Evolutionary conservation across 2,797 vertebrate genomes (phyloP), one percentile per base, ranked within the genome.

Genomic region (Caiman crocodilus): DNA sequence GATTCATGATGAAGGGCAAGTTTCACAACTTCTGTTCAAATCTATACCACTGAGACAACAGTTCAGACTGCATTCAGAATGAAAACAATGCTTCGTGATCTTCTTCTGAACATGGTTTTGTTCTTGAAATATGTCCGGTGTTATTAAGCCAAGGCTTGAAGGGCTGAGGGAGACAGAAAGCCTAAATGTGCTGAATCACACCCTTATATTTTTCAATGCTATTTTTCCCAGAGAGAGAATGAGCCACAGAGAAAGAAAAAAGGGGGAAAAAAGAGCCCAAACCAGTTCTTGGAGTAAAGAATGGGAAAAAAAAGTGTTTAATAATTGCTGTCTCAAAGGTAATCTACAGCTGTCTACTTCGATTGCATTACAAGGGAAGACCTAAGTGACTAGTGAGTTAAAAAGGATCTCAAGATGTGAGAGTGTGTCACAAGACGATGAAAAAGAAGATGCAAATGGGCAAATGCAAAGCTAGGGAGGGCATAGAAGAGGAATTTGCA

Each of bases 61-160:
- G 64, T 71, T 95, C 12, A 82, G 32, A 79, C 30, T 57, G 57
- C 82, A 63, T 81, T 88, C 25, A 56, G 81, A 94, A 85, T 71
- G 85, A 88, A 15, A 50, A 88, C 88, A 90, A 80, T 57, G 1
- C 13, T 23, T 78, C 16, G 32, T 65, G 18, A 17, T 78, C 59
- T 89, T 82, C 23, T 65, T 88, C 55, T 79, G 58, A 84, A 94
- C 89, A 87, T 83, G 81, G 57, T 76, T 82, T 63, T 56, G 67
- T 50, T 67, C 83, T 74, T 14, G 17, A 91, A 90, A 26, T 86
- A 55, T 21, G 71, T 92, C 50, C 82, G 4, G 1, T 71, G 13
- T 63, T 74, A 83, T 28, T 7, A 3, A 94, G 8, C 7, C 18
- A 87, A 90, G 55, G 18, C 82, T 94, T 89, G 23, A 90, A 80